Conservation (phyloP, 2,888 invertebrate genomes). For the Phrixothrix hirtus region DNA sequence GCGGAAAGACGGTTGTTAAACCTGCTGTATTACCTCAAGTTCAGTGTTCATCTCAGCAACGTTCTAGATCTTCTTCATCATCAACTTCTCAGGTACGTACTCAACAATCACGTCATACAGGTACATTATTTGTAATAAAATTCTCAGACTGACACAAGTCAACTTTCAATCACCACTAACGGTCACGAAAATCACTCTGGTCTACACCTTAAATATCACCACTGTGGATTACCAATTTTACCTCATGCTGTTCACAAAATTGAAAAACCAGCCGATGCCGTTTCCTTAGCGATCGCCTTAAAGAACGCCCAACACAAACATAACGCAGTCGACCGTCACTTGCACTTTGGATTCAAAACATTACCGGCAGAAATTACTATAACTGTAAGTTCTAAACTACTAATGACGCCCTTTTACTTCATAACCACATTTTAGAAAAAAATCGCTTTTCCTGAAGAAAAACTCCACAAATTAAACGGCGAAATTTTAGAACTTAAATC, state of each 20-base stretch:
- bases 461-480: slow-evolving; percentile 58
- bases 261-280: slow-evolving; percentile 57
- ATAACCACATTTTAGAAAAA: slow-evolving; percentile 27
- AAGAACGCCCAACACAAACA: slow-evolving; percentile 51
- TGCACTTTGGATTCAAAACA: slow-evolving; percentile 60
- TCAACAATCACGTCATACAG: too few relatives aligned
- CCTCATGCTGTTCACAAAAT: too few relatives aligned
- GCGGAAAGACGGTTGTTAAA: slow-evolving; percentile 47
- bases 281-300: slow-evolving; percentile 57
- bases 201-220: too few relatives aligned
- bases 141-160: too few relatives aligned
- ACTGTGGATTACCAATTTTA: slow-evolving; percentile 5
- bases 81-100: too few relatives aligned
- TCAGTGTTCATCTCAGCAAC: slow-evolving; percentile 34
- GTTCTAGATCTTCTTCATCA: too few relatives aligned
- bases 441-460: slow-evolving; percentile 57
- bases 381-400: not conserved
- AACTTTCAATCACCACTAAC: too few relatives aligned
- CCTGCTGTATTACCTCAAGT: slow-evolving; percentile 50
- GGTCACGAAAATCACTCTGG: too few relatives aligned
- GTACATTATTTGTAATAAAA: too few relatives aligned
- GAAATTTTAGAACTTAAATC: slow-evolving; percentile 59
- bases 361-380: slow-evolving; percentile 55
- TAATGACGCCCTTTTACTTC: not conserved
- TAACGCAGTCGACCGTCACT: slow-evolving; percentile 57